A percentile compares a stretch with the other conserved stretches of the same genome.
Conservation (phyloP, 2,797 vertebrate genomes). For the Hemibagrus guttatus region DNA sequence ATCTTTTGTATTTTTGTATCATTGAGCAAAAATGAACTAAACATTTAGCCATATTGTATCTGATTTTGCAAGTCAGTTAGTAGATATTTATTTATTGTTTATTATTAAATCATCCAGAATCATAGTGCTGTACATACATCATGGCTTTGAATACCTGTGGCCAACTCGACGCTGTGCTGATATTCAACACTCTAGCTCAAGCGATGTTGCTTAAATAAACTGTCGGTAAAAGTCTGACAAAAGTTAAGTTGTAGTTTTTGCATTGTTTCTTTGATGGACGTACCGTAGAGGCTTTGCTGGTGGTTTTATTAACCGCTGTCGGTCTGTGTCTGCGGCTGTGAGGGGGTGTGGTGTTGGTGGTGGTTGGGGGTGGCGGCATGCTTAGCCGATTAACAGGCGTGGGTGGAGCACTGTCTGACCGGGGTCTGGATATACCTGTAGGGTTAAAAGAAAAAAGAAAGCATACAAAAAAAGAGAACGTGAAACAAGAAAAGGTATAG, state of each 20-base stretch:
- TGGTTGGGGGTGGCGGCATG: conserved; percentile 75
- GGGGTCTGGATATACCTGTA: conserved; percentile 87
- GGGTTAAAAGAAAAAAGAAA: background rate
- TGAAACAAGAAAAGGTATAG: background rate
- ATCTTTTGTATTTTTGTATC: background rate
- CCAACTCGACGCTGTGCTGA: background rate
- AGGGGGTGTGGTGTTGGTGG: conserved; percentile 82
- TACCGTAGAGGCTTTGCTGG: conserved; percentile 84
- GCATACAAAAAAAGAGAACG: background rate
- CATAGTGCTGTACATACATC: background rate
- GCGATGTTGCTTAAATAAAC: background rate
- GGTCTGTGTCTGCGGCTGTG: conserved; percentile 84
- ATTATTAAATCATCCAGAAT: too few species aligned
- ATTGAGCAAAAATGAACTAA: background rate
- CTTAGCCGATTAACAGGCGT: conserved; percentile 85
- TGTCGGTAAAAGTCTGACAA: background rate
- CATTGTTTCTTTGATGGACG: conserved; percentile 43
- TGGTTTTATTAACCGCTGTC: conserved; percentile 83
- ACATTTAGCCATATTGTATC: background rate
- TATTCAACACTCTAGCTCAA: background rate
- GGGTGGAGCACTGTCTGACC: conserved; percentile 89
- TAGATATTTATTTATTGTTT: background rate
- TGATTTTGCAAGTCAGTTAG: background rate
- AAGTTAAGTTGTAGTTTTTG: background rate
- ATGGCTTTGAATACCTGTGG: background rate